A percentile compares a stretch with the other conserved stretches of the same genome.
Conservation (phyloP, 2,113 vertebrate genomes). For the Pelodiscus sinensis region DNA sequence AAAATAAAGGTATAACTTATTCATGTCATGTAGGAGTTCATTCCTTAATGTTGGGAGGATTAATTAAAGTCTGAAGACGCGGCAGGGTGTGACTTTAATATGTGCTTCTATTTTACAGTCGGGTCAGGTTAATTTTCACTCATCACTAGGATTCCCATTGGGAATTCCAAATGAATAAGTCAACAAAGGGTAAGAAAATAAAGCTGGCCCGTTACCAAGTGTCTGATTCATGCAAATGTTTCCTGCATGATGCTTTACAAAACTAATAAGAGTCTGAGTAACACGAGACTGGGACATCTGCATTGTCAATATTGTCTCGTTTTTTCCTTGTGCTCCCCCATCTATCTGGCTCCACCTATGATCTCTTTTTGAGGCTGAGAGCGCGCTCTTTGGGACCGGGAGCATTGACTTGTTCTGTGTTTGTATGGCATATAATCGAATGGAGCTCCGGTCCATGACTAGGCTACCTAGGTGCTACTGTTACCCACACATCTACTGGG, state of each 20-base stretch:
- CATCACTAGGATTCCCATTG: background rate
- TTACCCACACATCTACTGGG: too few species aligned
- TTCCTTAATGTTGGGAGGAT: background rate
- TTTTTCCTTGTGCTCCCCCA: background rate
- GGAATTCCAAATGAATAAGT: background rate
- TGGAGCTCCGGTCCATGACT: background rate
- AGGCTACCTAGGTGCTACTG: background rate
- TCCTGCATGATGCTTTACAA: background rate
- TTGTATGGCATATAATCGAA: background rate
- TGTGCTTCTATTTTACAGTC: background rate
- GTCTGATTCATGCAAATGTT: background rate
- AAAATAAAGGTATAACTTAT: constrained; percentile 30
- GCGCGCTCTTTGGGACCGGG: background rate
- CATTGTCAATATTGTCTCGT: background rate
- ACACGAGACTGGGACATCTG: background rate
- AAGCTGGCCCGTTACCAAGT: background rate
- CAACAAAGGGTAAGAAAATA: background rate
- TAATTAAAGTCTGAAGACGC: background rate
- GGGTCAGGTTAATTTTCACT: background rate
- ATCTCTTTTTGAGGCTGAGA: background rate
- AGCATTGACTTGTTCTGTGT: background rate
- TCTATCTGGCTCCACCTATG: background rate
- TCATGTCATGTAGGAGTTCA: background rate
- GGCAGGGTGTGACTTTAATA: background rate
- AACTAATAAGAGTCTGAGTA: background rate